These are phyloP conservation scores for Sternotherus odoratus DNA, from an alignment of 2,797 vertebrate species.

Conservation along the genomic window DNA sequence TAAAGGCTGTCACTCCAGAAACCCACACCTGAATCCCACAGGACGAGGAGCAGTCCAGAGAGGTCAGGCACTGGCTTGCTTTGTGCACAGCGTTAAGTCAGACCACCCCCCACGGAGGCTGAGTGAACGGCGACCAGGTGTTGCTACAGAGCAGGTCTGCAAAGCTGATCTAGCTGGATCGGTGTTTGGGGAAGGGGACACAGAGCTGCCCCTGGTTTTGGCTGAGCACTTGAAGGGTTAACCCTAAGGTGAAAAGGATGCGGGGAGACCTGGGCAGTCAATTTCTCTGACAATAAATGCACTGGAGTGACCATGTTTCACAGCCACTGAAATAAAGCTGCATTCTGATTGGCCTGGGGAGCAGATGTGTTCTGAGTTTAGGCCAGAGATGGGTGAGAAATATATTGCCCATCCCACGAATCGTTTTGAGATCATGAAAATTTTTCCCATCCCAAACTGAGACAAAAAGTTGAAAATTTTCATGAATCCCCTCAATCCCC, in stretches of 20 bases:
- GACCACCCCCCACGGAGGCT: not conserved
- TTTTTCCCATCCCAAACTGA: not conserved
- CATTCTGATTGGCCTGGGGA: not conserved
- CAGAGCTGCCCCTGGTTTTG: not conserved
- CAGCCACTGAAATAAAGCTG: not conserved
- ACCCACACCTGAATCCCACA: not conserved
- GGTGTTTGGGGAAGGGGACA: not conserved
- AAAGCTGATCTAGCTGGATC: not conserved
- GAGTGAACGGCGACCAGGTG: no score
- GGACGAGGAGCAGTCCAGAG: not conserved
- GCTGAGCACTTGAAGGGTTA: not conserved
- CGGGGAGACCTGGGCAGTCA: not conserved
- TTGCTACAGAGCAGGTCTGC: not conserved
- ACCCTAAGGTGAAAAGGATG: fast-evolving
- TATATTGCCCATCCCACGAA: not conserved
- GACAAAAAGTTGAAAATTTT: not conserved
- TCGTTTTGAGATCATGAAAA: not conserved
- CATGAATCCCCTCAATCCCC: not conserved
- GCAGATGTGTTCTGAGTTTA: fast-evolving
- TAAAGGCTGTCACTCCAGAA: not conserved
- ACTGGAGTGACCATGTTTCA: fast-evolving
- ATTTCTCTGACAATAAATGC: fast-evolving
- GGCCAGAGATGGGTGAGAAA: not conserved
- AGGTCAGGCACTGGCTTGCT: not conserved
- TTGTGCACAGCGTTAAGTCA: not conserved